Conservation (phyloP, 1,140 invertebrate genomes). For the Leptinotarsa texana region DNA sequence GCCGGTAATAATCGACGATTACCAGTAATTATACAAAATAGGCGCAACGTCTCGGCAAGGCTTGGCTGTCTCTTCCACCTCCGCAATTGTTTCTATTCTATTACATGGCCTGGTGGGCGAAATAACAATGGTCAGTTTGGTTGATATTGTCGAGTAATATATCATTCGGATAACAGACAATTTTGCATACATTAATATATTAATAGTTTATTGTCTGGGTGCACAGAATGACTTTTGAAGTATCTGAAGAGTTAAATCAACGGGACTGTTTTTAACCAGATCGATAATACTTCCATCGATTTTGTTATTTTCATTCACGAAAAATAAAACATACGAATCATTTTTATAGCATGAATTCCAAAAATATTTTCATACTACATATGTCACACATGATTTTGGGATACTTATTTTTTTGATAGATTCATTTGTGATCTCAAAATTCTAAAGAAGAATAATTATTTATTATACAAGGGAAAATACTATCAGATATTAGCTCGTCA, state of each 20-base stretch:
- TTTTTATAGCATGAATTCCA: too few species aligned
- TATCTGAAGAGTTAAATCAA: background rate
- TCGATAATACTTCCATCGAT: background rate
- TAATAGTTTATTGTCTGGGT: slow-evolving; percentile 23
- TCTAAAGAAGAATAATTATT: too few species aligned
- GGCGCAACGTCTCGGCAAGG: slow-evolving; percentile 33
- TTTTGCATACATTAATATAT: slow-evolving; percentile 36
- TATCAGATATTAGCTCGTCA: too few species aligned
- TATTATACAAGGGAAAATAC: too few species aligned
- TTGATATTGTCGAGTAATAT: slow-evolving; percentile 40
- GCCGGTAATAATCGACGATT: slow-evolving; percentile 10
- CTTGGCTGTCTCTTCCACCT: slow-evolving; percentile 43
- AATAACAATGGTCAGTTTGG: slow-evolving; percentile 46
- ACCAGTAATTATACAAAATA: slow-evolving; percentile 22
- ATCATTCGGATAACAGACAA: slow-evolving; percentile 36
- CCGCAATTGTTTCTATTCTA: slow-evolving; percentile 42
- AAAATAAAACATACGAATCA: too few species aligned
- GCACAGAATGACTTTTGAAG: background rate
- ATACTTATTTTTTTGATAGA: too few species aligned
- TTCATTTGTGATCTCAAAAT: too few species aligned
- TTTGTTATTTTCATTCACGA: too few species aligned
- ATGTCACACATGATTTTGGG: too few species aligned
- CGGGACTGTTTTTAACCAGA: background rate
- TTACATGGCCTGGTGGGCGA: slow-evolving; percentile 40
- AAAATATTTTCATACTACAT: too few species aligned